These are phyloP conservation scores for Ptychadena robeensis DNA, from an alignment of 2,797 vertebrate species.

Conservation along the genomic window DNA sequence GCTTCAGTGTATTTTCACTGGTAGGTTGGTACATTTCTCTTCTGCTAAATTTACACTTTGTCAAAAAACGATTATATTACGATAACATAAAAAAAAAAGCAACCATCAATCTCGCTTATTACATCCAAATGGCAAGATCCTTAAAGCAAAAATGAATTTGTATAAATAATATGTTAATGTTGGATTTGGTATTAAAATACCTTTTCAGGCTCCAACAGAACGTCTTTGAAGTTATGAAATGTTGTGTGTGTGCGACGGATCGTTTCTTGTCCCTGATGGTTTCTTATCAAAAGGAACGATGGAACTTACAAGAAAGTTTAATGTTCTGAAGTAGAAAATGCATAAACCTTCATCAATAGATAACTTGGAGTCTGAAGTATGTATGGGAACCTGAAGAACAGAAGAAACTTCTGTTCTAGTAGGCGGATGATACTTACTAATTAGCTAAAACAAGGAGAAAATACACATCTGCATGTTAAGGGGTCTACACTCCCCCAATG, in stretches of 20 bases:
- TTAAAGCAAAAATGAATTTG: conserved; percentile 15
- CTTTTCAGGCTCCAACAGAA: conserved; percentile 17
- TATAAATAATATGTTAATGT: conserved; percentile 7
- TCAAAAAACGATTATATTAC: neutral
- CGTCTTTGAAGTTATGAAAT: conserved; percentile 43
- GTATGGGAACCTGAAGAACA: conserved; percentile 25
- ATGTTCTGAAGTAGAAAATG: conserved; percentile 38
- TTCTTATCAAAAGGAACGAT: conserved; percentile 49
- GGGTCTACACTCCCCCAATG: neutral
- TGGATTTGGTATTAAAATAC: conserved; percentile 6
- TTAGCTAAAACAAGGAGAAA: neutral
- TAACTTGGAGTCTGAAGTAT: conserved; percentile 24
- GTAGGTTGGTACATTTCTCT: neutral
- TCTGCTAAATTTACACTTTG: neutral
- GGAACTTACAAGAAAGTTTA: conserved; percentile 23
- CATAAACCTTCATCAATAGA: conserved; percentile 39
- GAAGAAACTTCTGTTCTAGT: neutral
- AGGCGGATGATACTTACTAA: neutral
- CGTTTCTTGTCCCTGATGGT: conserved; percentile 21
- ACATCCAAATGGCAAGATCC: neutral
- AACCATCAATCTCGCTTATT: neutral
- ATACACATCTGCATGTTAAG: neutral
- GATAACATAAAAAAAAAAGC: neutral
- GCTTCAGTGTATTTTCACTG: neutral
- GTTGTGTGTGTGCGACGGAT: conserved; percentile 10